These are phyloP conservation scores for Henicopernis longicauda DNA, from an alignment of 2,113 vertebrate species.

Conservation along the genomic window DNA sequence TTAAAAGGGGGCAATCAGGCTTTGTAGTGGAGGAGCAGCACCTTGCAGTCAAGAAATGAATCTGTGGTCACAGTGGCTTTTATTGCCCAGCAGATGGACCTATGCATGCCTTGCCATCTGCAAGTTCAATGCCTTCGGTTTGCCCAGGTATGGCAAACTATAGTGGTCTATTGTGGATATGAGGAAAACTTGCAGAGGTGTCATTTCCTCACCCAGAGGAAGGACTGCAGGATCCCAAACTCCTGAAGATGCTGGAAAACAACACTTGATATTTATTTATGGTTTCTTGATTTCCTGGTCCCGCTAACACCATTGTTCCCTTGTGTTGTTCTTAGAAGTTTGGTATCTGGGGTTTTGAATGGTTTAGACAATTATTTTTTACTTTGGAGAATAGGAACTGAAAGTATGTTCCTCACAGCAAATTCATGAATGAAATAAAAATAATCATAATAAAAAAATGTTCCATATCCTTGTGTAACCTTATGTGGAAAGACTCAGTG, in stretches of 20 bases:
- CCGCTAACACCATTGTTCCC: background rate
- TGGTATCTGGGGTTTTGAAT: background rate
- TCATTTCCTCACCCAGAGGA: conserved; percentile 39
- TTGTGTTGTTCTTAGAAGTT: conserved; percentile 31
- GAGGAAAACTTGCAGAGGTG: background rate
- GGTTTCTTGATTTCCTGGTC: conserved; percentile 13
- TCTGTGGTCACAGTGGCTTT: background rate
- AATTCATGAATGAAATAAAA: conserved; percentile 2
- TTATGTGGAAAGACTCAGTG: background rate
- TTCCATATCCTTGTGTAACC: background rate
- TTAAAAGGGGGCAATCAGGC: background rate
- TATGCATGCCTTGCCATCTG: background rate
- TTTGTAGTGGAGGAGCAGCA: background rate
- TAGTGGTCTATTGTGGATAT: background rate
- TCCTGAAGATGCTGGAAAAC: background rate
- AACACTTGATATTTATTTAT: conserved; percentile 10
- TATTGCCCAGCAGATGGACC: background rate
- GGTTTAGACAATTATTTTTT: background rate
- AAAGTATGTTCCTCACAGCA: background rate
- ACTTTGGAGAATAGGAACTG: background rate
- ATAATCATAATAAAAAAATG: background rate
- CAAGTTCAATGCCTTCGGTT: background rate
- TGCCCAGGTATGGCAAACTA: background rate
- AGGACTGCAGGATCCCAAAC: background rate
- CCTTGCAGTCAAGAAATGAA: background rate